Base-by-base conservation (phyloP, 2,888 invertebrate species). In the Caenorhabditis macrosperma region DNA sequence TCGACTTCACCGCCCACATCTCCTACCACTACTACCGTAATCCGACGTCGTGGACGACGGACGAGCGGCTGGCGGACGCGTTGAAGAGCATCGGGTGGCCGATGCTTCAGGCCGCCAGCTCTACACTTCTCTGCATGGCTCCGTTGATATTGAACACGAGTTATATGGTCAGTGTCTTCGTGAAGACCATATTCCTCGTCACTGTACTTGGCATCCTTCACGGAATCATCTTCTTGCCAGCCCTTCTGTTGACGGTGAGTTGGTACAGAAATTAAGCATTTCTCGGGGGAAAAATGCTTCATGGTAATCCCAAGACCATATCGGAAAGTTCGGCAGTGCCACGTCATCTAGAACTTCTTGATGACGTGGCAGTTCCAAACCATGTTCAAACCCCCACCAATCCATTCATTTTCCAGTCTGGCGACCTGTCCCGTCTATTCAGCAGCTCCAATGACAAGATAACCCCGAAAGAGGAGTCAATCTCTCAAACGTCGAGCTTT, bases 1-100 rank as follows among this genome's bases (percentile, higher is more conserved):
- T 86, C 15, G 83, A 84, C 57, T 84, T 83, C 61, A 86, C 84
- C 63, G 87, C 87, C 26, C 87, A 87, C 54, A 86, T 87, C 57
- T 81, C 81, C 15, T 87, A 86, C 67, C 87, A 87, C 50, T 87
- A 84, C 78, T 87, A 85, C 71, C 83, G 87, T 44, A 84, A 85
- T 61, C 85, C 87, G 3, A 68, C 66, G 1, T 24, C 67, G 1
- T 85, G 84, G 85, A 78, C 85, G 0, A 79, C 81, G 0, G 85
- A 84, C 30, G 85, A 85, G 28, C 24, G 87, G 46, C 57, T 87
- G 4, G 85, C 85, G 0, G 87, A 87, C 57, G 87, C 87, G 10
- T 77, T 87, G 68, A 84, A 83, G 44, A 66, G 69, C 9, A 86
- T 87, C 59, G 87, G 86, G 17, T 87, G 86, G 86, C 87, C 87